A percentile compares a stretch with the other conserved stretches of the same genome.
These are phyloP conservation scores for Heliconius himera DNA, from an alignment of 1,140 invertebrate species.

Conservation along the genomic window DNA sequence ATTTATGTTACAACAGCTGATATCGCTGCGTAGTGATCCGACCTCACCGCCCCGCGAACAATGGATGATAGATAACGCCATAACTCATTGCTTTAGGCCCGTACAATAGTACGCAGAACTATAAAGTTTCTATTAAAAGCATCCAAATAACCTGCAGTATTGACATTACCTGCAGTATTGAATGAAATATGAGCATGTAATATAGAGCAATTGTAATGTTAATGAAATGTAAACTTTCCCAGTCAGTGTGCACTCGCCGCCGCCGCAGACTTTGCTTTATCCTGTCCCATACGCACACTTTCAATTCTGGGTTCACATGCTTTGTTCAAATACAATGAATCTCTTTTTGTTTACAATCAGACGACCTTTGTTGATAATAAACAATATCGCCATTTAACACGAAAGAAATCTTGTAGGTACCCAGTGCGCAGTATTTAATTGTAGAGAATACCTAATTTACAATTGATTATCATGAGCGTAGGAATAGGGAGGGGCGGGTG, in stretches of 20 bases:
- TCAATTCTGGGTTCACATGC: slow-evolving; percentile 73
- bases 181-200: slow-evolving; percentile 22
- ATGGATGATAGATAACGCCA: slow-evolving; percentile 16
- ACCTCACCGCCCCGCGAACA: slow-evolving; percentile 4
- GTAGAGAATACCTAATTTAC: neutral
- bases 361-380: slow-evolving; percentile 80
- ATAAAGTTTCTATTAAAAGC: slow-evolving; percentile 18
- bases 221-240: slow-evolving; percentile 27
- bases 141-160: slow-evolving; percentile 19
- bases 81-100: neutral
- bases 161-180: slow-evolving; percentile 22
- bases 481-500: no score
- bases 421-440: neutral
- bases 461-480: neutral
- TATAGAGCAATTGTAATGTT: slow-evolving; percentile 18
- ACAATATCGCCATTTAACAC: slow-evolving; percentile 76
- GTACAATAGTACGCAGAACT: slow-evolving; percentile 6
- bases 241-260: slow-evolving; percentile 15
- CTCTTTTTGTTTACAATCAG: slow-evolving; percentile 78
- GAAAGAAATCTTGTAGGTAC: slow-evolving; percentile 68
- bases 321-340: slow-evolving; percentile 73
- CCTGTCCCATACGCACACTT: slow-evolving; percentile 67
- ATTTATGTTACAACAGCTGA: slow-evolving; percentile 4
- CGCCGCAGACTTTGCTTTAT: slow-evolving; percentile 41
- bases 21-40: neutral